Conservation (phyloP, 2,113 vertebrate species). For the Poecilia latipinna region DNA sequence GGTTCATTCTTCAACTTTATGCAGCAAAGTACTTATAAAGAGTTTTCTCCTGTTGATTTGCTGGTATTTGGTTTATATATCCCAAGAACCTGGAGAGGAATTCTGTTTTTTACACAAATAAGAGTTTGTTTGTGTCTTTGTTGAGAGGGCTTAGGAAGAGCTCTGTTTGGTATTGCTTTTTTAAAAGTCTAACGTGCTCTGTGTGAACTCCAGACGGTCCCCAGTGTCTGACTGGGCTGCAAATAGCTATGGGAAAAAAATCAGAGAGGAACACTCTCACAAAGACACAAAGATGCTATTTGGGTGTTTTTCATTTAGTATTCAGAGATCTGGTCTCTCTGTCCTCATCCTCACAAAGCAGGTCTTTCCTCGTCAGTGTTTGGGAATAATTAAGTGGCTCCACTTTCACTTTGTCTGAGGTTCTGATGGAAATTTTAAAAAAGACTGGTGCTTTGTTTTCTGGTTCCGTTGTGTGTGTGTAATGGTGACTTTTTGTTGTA, state of each 20-base stretch:
- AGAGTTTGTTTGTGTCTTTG: constrained; percentile 2
- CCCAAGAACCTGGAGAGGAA: neutral
- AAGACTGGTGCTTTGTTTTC: constrained; percentile 16
- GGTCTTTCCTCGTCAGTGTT: constrained; percentile 1
- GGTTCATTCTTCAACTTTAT: neutral
- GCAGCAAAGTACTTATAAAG: neutral
- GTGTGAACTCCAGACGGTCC: constrained; percentile 53
- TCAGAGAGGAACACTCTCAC: constrained; percentile 11
- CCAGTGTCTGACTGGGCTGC: constrained; percentile 48
- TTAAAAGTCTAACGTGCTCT: constrained; percentile 1
- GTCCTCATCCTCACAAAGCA: constrained; percentile 26
- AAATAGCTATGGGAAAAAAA: constrained; percentile 64
- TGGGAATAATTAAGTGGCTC: constrained; percentile 27
- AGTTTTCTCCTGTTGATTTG: neutral
- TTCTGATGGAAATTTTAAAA: constrained; percentile 21
- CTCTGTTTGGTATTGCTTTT: constrained; percentile 17
- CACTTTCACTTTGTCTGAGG: constrained; percentile 20
- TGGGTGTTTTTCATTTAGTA: constrained; percentile 35
- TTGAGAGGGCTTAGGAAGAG: constrained; percentile 13
- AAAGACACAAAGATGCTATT: constrained; percentile 16
- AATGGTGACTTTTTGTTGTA: too few species aligned
- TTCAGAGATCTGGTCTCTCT: constrained; percentile 35
- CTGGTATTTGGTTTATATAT: neutral
- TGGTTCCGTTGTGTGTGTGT: neutral
- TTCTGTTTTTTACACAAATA: constrained; percentile 7